Evolutionary conservation across 2,797 vertebrate species (phyloP).

Genomic region (Ceryle rudis): DNA sequence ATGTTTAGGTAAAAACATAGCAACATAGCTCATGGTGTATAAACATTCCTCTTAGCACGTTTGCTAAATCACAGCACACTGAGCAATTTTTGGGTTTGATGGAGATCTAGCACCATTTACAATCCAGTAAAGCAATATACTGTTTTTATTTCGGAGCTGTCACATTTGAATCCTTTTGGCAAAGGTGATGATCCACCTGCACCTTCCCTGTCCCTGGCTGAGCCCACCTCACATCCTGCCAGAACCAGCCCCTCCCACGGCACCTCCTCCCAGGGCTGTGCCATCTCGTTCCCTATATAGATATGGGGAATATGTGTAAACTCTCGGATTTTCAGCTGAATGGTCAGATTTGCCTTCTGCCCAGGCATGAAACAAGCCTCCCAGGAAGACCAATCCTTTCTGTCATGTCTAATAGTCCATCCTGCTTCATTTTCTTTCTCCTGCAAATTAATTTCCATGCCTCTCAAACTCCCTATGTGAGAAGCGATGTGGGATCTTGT

Average conservation of each 20-base stretch:
- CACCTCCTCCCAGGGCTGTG: neutral
- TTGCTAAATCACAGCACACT: accelerated
- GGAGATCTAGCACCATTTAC: neutral
- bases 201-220: neutral
- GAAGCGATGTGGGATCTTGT: accelerated
- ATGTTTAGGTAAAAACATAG: neutral
- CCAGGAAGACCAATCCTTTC: neutral
- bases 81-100: neutral
- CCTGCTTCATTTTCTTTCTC: neutral
- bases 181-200: neutral
- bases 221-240: neutral
- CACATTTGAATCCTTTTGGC: neutral
- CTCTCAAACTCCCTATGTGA: accelerated
- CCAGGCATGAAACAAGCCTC: neutral
- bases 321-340: neutral
- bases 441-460: neutral
- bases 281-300: accelerated
- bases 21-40: neutral
- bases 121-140: accelerated
- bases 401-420: accelerated
- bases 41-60: neutral
- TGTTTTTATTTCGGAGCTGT: neutral
- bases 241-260: neutral
- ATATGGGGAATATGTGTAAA: neutral
- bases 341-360: neutral